phyloP scores from a whole-genome alignment of 2,888 invertebrate genomes.

The Alloscopus bannaensis region DNA sequence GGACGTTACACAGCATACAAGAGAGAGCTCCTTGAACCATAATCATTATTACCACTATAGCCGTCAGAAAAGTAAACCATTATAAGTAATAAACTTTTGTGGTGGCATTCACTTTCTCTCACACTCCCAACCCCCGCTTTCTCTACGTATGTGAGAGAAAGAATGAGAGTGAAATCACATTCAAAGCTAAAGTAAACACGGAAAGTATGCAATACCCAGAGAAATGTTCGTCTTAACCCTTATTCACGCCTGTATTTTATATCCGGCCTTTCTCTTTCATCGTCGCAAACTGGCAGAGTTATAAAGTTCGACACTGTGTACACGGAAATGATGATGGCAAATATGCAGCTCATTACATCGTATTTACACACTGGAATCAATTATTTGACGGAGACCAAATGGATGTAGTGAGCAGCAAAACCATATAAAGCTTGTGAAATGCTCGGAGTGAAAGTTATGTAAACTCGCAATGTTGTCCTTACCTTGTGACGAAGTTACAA shows the following conservation, averaged over 20 bases:
- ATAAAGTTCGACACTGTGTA: neutral
- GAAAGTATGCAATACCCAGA: no score
- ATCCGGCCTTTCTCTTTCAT: neutral
- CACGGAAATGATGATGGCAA: constrained; percentile 6
- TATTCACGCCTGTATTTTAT: no score
- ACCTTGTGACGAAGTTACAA: constrained; percentile 88
- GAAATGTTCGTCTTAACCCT: no score
- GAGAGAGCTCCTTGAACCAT: constrained; percentile 31
- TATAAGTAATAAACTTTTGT: constrained; percentile 42
- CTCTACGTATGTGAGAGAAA: no score
- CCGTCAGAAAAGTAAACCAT: constrained; percentile 50
- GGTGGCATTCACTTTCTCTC: no score
- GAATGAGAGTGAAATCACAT: no score
- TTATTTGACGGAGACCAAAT: neutral
- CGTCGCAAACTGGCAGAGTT: neutral
- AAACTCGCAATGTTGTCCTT: no score
- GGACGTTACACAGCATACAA: constrained; percentile 36
- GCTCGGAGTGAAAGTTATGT: no score
- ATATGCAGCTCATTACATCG: neutral
- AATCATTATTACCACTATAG: constrained; percentile 54
- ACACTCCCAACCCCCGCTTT: no score
- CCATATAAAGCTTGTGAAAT: no score
- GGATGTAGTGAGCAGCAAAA: no score
- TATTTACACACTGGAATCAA: constrained; percentile 10
- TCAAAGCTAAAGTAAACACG: no score